Conservation (phyloP, 2,888 invertebrate genomes). For the Andrena bicolor region DNA sequence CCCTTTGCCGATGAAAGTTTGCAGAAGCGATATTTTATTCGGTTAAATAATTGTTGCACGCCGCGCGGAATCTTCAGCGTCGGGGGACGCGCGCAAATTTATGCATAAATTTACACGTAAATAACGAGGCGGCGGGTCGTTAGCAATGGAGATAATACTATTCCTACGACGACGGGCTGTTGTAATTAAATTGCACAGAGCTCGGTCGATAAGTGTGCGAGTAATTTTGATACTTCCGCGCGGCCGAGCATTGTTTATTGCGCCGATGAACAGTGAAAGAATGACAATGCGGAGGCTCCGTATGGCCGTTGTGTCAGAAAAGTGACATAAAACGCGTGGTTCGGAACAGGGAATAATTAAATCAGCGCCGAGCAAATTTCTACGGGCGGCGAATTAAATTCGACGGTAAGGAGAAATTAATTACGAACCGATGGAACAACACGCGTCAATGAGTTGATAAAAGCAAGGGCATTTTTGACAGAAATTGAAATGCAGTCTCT, state of each 20-base stretch:
- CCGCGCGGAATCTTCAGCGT: constrained; percentile 31
- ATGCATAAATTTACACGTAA: constrained; percentile 52
- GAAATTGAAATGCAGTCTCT: too few relatives aligned
- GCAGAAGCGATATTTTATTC: constrained; percentile 43
- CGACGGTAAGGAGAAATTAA: constrained; percentile 26
- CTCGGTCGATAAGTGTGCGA: constrained; percentile 41
- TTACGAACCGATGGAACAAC: constrained; percentile 5
- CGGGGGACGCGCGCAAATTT: constrained; percentile 26
- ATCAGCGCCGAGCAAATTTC: constrained; percentile 12
- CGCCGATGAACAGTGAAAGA: not conserved
- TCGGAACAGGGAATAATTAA: constrained; percentile 13
- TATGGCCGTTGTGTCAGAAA: not conserved
- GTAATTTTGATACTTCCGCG: constrained; percentile 27
- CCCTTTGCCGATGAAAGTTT: constrained; percentile 47
- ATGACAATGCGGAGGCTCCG: not conserved
- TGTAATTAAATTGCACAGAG: constrained; percentile 45
- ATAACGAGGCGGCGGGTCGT: constrained; percentile 40
- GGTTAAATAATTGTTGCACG: constrained; percentile 42
- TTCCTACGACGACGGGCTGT: constrained; percentile 23
- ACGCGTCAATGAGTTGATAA: too few relatives aligned
- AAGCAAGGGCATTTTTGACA: too few relatives aligned
- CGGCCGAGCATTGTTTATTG: constrained; percentile 13
- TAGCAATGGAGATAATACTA: constrained; percentile 44
- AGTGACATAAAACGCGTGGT: not conserved
- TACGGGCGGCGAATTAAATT: constrained; percentile 16